Conservation (phyloP, 2,113 vertebrate genomes). For the Paracyprichromis sp. region DNA sequence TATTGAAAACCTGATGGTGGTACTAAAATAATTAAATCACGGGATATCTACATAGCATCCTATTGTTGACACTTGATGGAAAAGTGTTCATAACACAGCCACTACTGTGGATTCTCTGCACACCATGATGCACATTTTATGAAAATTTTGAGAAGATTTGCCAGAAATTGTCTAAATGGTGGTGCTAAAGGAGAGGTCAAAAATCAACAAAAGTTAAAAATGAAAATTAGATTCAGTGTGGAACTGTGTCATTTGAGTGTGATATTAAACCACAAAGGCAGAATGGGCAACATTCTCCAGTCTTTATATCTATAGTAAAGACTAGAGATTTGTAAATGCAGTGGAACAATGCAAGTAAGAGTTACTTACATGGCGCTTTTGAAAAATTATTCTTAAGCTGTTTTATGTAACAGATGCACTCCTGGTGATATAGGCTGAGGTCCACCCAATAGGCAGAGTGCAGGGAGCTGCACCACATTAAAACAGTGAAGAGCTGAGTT, state of each 20-base stretch:
- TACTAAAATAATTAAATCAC: background rate
- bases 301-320: background rate
- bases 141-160: background rate
- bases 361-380: background rate
- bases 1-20: background rate
- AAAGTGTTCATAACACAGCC: background rate
- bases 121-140: background rate
- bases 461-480: background rate
- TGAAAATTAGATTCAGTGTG: background rate
- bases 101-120: background rate
- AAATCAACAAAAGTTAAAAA: background rate
- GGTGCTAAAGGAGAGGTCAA: background rate
- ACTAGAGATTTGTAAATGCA: background rate
- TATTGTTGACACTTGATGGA: background rate
- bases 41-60: rapidly evolving
- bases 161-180: background rate
- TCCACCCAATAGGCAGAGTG: background rate
- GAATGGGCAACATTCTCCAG: background rate
- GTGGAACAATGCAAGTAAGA: background rate
- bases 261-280: background rate
- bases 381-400: background rate
- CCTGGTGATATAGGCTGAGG: background rate
- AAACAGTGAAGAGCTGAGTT: background rate
- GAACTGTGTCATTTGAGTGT: background rate
- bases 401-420: background rate